These are phyloP conservation scores for Drosophila nebulosa DNA, from an alignment of 1,140 invertebrate species.

Conservation along the genomic window DNA sequence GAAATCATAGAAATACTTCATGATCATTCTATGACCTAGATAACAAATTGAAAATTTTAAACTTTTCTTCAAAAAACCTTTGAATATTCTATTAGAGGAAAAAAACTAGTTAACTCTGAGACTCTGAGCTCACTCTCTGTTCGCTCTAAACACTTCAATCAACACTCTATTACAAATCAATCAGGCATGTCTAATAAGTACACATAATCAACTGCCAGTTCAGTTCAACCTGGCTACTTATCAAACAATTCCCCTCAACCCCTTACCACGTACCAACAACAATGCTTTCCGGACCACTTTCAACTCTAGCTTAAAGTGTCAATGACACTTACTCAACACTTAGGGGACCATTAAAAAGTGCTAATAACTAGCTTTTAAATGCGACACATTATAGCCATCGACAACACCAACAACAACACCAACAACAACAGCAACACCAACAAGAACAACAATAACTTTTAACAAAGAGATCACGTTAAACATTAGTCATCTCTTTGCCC, in stretches of 20 bases:
- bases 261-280: not conserved
- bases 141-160: not conserved
- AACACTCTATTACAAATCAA: slow-evolving; percentile 3
- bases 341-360: slow-evolving; percentile 44
- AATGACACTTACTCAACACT: slow-evolving; percentile 43
- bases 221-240: not conserved
- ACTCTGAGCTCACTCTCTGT: not conserved
- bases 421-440: slow-evolving; percentile 1
- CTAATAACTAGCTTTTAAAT: slow-evolving; percentile 56
- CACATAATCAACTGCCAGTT: not conserved
- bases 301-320: slow-evolving; percentile 39
- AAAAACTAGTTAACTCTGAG: not conserved
- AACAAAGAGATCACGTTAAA: slow-evolving; percentile 59
- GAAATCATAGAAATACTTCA: too few relatives aligned
- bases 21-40: too few relatives aligned
- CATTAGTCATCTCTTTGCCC: slow-evolving; percentile 63
- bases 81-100: not conserved
- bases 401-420: slow-evolving; percentile 27
- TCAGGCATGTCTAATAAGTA: slow-evolving; percentile 12
- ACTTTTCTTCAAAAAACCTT: not conserved
- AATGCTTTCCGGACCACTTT: not conserved
- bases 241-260: not conserved
- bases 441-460: slow-evolving; percentile 21
- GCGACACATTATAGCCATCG: slow-evolving; percentile 24
- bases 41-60: too few relatives aligned